These are phyloP conservation scores for Ptiloglossa arizonensis DNA, from an alignment of 1,140 invertebrate genomes.

Conservation along the genomic window DNA sequence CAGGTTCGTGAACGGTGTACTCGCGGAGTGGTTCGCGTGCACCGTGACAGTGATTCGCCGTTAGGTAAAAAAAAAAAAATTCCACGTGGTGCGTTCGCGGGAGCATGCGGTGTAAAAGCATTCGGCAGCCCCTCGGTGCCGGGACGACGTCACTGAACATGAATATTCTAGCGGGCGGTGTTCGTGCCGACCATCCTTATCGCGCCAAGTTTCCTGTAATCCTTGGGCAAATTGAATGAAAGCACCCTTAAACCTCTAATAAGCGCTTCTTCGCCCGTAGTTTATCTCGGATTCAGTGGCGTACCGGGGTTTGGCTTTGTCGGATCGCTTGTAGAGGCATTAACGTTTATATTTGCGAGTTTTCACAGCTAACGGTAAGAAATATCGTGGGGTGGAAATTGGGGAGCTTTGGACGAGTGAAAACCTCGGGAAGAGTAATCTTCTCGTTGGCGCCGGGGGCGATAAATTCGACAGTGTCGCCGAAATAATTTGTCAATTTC, in stretches of 20 bases:
- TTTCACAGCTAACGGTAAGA: too few relatives aligned
- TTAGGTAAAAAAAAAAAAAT: not conserved
- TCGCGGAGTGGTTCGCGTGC: not conserved
- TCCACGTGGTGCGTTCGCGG: not conserved
- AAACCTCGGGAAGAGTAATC: too few relatives aligned
- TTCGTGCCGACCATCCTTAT: slow-evolving; percentile 1
- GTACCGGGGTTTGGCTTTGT: not conserved
- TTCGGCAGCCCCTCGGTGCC: not conserved
- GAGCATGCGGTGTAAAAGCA: not conserved
- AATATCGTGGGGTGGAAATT: too few relatives aligned
- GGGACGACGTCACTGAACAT: not conserved
- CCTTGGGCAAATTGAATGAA: slow-evolving; percentile 16
- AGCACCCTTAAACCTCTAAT: not conserved
- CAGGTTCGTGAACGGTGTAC: slow-evolving; percentile 12
- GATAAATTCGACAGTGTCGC: too few relatives aligned
- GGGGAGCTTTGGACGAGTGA: too few relatives aligned
- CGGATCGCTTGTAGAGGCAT: not conserved
- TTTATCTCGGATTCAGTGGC: not conserved
- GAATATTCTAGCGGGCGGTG: slow-evolving; percentile 8
- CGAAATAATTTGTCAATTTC: too few relatives aligned
- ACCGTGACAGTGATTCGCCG: not conserved
- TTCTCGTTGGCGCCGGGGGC: too few relatives aligned
- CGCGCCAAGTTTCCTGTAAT: not conserved
- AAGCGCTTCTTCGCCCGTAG: not conserved
- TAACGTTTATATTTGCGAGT: not conserved